Evolutionary conservation across 2,888 invertebrate species (phyloP).

Genomic region (Ligdia adustata): DNA sequence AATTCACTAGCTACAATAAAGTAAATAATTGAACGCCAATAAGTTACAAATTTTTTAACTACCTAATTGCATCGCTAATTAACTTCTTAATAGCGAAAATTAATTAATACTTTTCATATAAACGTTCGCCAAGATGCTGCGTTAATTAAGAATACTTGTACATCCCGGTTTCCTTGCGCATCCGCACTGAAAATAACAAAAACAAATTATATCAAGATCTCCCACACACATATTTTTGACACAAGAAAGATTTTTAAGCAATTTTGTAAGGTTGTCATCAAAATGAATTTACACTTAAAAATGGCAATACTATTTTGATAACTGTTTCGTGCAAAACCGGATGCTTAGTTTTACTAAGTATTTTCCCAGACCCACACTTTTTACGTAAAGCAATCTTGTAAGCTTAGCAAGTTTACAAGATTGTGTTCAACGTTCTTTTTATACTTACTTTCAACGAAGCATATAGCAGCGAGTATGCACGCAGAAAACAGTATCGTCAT

Average conservation of each 20-base stretch:
- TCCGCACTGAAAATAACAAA: constrained; percentile 71
- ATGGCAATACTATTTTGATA: no score
- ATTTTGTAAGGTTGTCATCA: no score
- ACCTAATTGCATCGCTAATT: constrained; percentile 22
- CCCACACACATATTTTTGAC: no score
- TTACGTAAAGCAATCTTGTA: constrained; percentile 6
- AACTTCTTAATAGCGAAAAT: constrained; percentile 20
- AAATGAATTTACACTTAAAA: no score
- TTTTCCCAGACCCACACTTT: no score
- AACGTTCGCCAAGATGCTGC: constrained; percentile 1
- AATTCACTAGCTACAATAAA: constrained; percentile 28
- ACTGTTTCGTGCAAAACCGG: no score
- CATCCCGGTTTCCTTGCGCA: constrained; percentile 79
- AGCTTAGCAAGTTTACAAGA: no score
- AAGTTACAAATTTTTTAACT: constrained; percentile 26
- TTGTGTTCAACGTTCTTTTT: no score
- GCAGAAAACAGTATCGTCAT: constrained; percentile 93
- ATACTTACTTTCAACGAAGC: constrained; percentile 93
- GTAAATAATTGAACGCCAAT: constrained; percentile 29
- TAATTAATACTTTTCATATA: constrained; percentile 45
- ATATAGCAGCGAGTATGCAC: constrained; percentile 91
- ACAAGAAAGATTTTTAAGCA: no score
- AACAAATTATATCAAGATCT: no score
- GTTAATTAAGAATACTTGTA: constrained; percentile 73
- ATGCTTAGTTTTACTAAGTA: no score